phyloP scores from a whole-genome alignment of 2,113 vertebrate species.

The Phylloscopus whistleri region DNA sequence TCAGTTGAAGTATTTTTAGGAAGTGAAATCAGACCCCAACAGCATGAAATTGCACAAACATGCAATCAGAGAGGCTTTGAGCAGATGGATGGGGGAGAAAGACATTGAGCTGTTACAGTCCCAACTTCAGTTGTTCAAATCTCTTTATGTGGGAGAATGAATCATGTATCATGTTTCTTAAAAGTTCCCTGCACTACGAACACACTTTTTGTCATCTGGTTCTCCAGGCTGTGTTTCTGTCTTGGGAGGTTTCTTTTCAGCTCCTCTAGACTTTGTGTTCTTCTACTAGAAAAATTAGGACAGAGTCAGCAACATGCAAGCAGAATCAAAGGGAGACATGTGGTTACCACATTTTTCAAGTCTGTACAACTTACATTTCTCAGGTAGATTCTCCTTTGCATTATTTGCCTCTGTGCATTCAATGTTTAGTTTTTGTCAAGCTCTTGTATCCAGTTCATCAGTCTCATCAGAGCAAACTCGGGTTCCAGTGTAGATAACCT shows the following conservation, averaged over 20 bases:
- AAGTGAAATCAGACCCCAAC: conserved; percentile 61
- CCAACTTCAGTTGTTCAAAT: conserved; percentile 56
- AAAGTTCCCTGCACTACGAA: conserved; percentile 16
- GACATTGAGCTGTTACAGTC: conserved; percentile 54
- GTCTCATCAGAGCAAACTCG: neutral
- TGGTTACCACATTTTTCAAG: neutral
- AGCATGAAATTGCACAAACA: conserved; percentile 62
- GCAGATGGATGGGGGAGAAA: conserved; percentile 65
- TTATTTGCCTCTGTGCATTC: neutral
- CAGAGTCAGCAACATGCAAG: neutral
- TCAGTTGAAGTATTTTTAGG: conserved; percentile 59
- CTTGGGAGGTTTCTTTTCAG: neutral
- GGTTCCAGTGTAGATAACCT: neutral
- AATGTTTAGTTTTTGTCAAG: neutral
- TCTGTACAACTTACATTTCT: neutral
- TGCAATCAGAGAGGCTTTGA: conserved; percentile 54
- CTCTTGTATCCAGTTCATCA: neutral
- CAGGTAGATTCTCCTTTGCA: neutral
- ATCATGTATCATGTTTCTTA: conserved; percentile 40
- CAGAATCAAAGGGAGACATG: neutral
- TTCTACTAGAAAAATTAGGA: neutral
- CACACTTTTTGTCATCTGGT: neutral
- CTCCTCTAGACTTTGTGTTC: neutral
- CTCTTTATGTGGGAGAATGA: conserved; percentile 53
- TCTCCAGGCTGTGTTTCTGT: neutral